These are phyloP conservation scores for Proisotoma minuta DNA, from an alignment of 2,888 invertebrate genomes.

Conservation along the genomic window DNA sequence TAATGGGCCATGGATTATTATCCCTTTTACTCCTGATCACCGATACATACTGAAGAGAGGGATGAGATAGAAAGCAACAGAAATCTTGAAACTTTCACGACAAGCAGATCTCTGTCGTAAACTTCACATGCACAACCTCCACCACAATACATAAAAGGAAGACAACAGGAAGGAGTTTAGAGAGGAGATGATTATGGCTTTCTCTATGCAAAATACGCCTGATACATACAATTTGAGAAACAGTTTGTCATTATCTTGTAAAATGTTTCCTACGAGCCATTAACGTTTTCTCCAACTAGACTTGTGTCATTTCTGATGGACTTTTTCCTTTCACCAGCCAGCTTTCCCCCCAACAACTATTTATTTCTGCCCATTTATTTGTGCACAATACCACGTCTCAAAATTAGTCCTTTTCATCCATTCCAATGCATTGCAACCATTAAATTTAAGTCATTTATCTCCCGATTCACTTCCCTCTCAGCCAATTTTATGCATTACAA, in stretches of 20 bases:
- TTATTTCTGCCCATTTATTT: too few species aligned
- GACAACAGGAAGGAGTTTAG: background rate
- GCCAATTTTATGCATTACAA: too few species aligned
- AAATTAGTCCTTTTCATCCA: too few species aligned
- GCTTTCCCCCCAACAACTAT: slow-evolving; percentile 13
- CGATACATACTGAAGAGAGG: slow-evolving; percentile 14
- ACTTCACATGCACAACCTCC: background rate
- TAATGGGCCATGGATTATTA: slow-evolving; percentile 21
- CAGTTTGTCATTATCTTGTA: slow-evolving; percentile 42
- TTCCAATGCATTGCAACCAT: too few species aligned
- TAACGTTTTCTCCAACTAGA: slow-evolving; percentile 39
- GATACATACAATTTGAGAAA: slow-evolving; percentile 18
- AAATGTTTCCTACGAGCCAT: slow-evolving; percentile 44
- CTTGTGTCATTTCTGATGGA: slow-evolving; percentile 34
- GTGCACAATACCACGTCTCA: too few species aligned
- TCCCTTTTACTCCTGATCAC: slow-evolving; percentile 21
- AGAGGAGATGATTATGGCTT: slow-evolving; percentile 12
- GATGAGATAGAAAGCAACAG: background rate
- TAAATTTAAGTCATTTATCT: too few species aligned
- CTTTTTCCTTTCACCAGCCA: slow-evolving; percentile 21
- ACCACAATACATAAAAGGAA: background rate
- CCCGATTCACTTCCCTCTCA: too few species aligned
- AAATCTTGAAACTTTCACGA: slow-evolving; percentile 19
- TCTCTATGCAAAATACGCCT: slow-evolving; percentile 11
- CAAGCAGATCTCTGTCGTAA: slow-evolving; percentile 15